Percentiles rank a stretch among this genome's conserved stretches.
Conservation (phyloP, 2,888 invertebrate genomes). For the Leucophenga montana region DNA sequence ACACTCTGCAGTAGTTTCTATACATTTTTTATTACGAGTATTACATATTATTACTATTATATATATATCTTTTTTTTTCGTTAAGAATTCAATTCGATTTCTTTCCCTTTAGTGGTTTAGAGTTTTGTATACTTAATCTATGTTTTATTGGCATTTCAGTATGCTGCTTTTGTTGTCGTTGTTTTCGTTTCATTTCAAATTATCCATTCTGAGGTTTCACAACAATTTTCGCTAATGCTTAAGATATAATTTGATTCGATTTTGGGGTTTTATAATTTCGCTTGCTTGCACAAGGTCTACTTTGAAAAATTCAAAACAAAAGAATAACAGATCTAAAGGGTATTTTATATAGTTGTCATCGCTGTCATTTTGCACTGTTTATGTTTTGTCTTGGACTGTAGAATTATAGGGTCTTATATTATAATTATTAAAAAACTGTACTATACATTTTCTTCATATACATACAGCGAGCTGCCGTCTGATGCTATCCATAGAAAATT, state of each 20-base stretch:
- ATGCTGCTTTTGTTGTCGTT: slow-evolving; percentile 34
- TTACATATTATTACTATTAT: slow-evolving; percentile 21
- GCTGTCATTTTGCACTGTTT: too few relatives aligned
- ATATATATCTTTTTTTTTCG: slow-evolving; percentile 30
- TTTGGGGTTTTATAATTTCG: slow-evolving; percentile 44
- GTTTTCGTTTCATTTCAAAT: slow-evolving; percentile 35
- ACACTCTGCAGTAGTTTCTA: slow-evolving; percentile 26
- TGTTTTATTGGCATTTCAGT: slow-evolving; percentile 15
- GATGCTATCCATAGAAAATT: too few relatives aligned
- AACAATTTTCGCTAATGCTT: slow-evolving; percentile 44
- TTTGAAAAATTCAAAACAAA: too few relatives aligned
- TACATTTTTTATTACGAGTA: background rate
- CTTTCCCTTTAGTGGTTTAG: slow-evolving; percentile 25
- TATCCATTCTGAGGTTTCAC: slow-evolving; percentile 56
- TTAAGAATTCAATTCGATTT: background rate
- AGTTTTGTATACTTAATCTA: slow-evolving; percentile 26
- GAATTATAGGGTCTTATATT: too few relatives aligned
- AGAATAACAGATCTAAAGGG: too few relatives aligned
- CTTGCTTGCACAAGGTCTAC: slow-evolving; percentile 39
- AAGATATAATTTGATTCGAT: slow-evolving; percentile 56
- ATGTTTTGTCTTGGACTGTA: too few relatives aligned
- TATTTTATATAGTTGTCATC: too few relatives aligned
- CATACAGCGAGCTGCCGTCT: too few relatives aligned
- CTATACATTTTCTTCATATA: too few relatives aligned
- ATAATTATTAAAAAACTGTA: too few relatives aligned